Percentiles rank a stretch among this genome's conserved stretches.
Conservation (phyloP, 2,113 vertebrate genomes). For the Dromaius novaehollandiae region DNA sequence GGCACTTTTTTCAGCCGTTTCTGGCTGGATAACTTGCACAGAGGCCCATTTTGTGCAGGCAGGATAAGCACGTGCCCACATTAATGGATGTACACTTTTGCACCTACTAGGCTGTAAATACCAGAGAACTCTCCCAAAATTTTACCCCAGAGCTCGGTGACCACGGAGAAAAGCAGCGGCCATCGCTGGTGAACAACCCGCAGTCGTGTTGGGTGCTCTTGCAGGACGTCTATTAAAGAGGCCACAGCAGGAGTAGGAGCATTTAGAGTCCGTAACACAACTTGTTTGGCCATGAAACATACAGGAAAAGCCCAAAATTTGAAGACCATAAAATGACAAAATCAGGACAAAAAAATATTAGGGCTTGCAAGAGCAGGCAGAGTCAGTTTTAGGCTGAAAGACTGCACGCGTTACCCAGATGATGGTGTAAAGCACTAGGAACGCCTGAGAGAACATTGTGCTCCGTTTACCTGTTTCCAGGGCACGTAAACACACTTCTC, state of each 20-base stretch:
- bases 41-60: rapidly evolving
- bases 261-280: background rate
- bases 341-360: background rate
- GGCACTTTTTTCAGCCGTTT: rapidly evolving
- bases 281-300: background rate
- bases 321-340: background rate
- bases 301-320: background rate
- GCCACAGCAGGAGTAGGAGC: rapidly evolving
- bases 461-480: background rate
- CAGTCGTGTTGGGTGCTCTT: too few species aligned
- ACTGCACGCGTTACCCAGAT: background rate
- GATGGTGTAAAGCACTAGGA: background rate
- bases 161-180: background rate
- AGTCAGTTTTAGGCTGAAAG: background rate
- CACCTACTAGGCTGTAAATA: background rate
- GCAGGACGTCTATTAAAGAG: too few species aligned
- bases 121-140: background rate
- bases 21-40: rapidly evolving
- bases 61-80: too few species aligned
- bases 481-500: background rate
- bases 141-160: background rate
- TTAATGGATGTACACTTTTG: background rate
- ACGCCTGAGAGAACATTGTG: background rate
- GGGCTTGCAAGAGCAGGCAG: background rate
- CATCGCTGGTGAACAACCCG: rapidly evolving